phyloP scores from a whole-genome alignment of 1,140 invertebrate genomes.

The Hycleus cichorii region DNA sequence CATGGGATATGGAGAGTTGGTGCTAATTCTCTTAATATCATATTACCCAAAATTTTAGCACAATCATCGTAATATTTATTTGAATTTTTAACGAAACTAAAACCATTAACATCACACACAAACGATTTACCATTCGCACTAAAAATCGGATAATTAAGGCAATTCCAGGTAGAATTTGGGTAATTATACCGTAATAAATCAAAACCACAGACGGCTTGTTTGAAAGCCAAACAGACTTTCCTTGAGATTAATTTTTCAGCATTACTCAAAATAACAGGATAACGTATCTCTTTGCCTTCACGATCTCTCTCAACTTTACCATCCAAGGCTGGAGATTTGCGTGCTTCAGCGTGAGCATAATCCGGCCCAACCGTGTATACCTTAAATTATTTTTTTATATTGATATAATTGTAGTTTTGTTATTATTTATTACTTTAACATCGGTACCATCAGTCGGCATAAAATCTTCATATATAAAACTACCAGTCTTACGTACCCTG shows the following conservation, averaged over 20 bases:
- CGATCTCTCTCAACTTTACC: conserved; percentile 98
- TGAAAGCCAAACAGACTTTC: conserved; percentile 96
- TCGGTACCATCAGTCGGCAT: conserved; percentile 99
- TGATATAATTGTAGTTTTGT: no score
- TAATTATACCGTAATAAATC: conserved; percentile 76
- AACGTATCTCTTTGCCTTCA: conserved; percentile 97
- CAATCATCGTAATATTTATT: conserved; percentile 99
- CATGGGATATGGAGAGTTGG: conserved; percentile 94
- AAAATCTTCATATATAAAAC: conserved; percentile 99
- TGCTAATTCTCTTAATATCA: conserved; percentile 85
- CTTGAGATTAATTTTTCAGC: conserved; percentile 98
- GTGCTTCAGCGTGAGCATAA: conserved; percentile 97
- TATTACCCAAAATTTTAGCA: conserved; percentile 89
- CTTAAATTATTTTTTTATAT: conserved; percentile 40
- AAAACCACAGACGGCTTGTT: conserved; percentile 99
- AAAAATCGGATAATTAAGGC: neutral
- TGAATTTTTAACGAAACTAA: conserved; percentile 99
- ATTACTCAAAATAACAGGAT: conserved; percentile 96
- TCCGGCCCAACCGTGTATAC: conserved; percentile 94
- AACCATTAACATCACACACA: conserved; percentile 99
- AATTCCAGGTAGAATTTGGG: neutral
- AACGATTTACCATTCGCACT: conserved; percentile 97
- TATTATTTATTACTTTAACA: conserved; percentile 58
- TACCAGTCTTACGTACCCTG: conserved; percentile 91
- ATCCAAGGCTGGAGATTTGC: conserved; percentile 95